Base-by-base conservation (phyloP, 1,140 invertebrate genomes). In the Achroia grisella region DNA sequence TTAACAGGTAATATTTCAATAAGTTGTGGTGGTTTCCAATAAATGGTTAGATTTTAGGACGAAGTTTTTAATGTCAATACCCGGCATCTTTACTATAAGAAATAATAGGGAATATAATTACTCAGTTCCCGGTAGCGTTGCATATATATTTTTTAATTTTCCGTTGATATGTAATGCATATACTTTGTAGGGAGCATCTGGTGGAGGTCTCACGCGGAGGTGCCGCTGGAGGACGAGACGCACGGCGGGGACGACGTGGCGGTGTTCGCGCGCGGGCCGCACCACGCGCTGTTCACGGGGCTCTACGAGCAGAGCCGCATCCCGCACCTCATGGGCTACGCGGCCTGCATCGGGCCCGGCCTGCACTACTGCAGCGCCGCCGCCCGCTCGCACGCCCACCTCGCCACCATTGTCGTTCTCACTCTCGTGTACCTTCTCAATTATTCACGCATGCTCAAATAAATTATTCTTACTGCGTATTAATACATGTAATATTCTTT, bases 241-340 rank as follows among this genome's bases (percentile, higher is more conserved):
- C 35, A 37, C 35, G 35, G 35, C n/a, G 35, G 12, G 4, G 35
- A 37, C 8, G 35, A 37, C n/a, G 35, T 37, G 35, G 35, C 35
- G 8, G 14, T 37, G 14, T 37, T 37, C 35, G 35, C 35, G 14
- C 35, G 35, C 13, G 35, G 35, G 4, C 35, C 35, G 1, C 35
- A 37, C 13, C 17, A 37, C 35, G 13, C 13, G 10, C 4, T 37
- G 14, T 37, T 37, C 35, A 8, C 35, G 8, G 35, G 35, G 1
- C 14, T 37, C 13, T 37, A 37, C 35, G 35, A 37, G 14, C 35
- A 37, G 15, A 37, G 15, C 9, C 35, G 17, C 13, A 37, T 37
- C 15, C 35, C 35, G 14, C 35, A 37, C n/a, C 6, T 37, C 8
- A 37, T 37, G 35, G 35, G 13, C 14, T 37, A 37, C 35, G 14